Evolutionary conservation across 2,888 invertebrate species (phyloP).

Genomic region (Pimpla rufipes): DNA sequence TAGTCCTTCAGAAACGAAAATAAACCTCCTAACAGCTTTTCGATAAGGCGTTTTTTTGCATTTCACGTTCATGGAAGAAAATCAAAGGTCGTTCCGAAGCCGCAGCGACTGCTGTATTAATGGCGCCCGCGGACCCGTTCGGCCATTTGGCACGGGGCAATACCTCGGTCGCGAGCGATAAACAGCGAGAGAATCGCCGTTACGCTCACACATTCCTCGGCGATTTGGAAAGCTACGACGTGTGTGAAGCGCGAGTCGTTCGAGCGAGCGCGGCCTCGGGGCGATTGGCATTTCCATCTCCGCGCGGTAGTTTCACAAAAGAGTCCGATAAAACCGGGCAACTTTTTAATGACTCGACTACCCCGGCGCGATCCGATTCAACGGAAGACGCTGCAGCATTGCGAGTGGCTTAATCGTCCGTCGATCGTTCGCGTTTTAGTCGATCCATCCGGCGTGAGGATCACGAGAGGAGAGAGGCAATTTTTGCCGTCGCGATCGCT

Average conservation of each 20-base stretch:
- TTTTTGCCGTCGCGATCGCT: not conserved
- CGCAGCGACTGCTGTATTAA: no score
- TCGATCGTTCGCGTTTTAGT: not conserved
- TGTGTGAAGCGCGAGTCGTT: not conserved
- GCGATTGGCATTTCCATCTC: constrained; percentile 25
- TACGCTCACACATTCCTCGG: not conserved
- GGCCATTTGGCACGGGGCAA: not conserved
- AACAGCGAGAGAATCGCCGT: not conserved
- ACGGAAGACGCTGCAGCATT: constrained; percentile 8
- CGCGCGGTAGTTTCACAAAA: not conserved
- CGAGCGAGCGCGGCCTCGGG: not conserved
- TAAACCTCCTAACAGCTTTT: no score
- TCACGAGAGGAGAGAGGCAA: not conserved
- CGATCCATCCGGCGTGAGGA: not conserved
- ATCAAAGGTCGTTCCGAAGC: no score
- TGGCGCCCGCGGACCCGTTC: not conserved
- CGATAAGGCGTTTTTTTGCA: no score
- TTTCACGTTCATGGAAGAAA: no score
- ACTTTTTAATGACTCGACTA: constrained; percentile 42
- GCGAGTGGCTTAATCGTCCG: constrained; percentile 17
- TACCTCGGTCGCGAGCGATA: not conserved
- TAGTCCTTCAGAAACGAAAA: no score
- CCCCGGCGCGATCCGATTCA: not conserved
- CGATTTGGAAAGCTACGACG: not conserved
- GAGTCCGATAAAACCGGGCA: constrained; percentile 28